Conservation (phyloP, 1,140 invertebrate species). For the Drosophila mayri region DNA sequence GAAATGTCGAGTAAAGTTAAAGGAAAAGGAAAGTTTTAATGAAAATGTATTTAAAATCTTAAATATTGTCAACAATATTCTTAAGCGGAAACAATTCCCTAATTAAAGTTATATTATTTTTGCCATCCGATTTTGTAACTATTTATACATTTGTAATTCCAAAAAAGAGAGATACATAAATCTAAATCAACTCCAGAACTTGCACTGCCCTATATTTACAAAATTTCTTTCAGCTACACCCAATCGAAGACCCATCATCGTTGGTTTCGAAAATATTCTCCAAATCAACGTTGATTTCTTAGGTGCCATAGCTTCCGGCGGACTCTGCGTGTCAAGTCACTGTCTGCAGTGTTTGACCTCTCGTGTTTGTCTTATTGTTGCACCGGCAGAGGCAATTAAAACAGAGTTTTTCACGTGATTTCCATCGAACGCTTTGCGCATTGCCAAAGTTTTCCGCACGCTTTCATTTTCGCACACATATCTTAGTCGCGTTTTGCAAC, state of each 20-base stretch:
- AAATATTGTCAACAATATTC: neutral
- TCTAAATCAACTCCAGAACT: conserved; percentile 9
- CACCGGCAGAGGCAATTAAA: conserved; percentile 38
- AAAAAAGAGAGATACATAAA: neutral
- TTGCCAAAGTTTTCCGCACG: conserved; percentile 39
- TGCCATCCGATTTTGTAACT: neutral
- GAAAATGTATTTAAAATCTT: neutral
- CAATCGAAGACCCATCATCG: conserved; percentile 41
- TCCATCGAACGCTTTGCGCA: conserved; percentile 26
- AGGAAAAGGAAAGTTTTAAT: neutral
- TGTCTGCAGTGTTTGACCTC: conserved; percentile 34
- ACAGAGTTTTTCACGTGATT: conserved; percentile 26
- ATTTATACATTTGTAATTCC: neutral
- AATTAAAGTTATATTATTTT: neutral
- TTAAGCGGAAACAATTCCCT: neutral
- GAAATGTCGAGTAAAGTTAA: neutral
- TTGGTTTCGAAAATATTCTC: conserved; percentile 28
- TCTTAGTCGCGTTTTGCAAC: conserved; percentile 13
- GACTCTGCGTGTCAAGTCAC: conserved; percentile 37
- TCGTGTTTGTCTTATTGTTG: conserved; percentile 43
- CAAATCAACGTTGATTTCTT: conserved; percentile 26
- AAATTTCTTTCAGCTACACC: conserved; percentile 39
- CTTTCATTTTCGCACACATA: conserved; percentile 39
- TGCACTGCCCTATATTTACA: conserved; percentile 53
- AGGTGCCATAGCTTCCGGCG: conserved; percentile 11